Percentiles rank a stretch among this genome's conserved stretches.
phyloP scores from a whole-genome alignment of 2,888 invertebrate genomes.

The Epistrophella euchroma region DNA sequence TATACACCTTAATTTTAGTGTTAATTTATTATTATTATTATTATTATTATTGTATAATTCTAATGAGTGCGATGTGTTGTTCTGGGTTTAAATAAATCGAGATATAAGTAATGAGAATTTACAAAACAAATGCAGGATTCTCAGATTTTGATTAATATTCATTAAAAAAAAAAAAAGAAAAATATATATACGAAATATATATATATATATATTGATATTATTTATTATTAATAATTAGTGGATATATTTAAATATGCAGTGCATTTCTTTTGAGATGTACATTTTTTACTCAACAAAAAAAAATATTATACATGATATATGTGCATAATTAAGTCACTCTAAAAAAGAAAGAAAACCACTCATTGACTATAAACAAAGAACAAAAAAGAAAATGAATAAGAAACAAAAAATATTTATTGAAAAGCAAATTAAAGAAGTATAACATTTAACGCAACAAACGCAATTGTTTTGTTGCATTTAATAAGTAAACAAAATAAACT shows the following conservation, averaged over 20 bases:
- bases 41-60: slow-evolving; percentile 30
- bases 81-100: slow-evolving; percentile 50
- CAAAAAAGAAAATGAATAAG: slow-evolving; percentile 51
- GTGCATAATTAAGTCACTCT: slow-evolving; percentile 73
- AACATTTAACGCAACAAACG: slow-evolving; percentile 45
- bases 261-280: slow-evolving; percentile 78
- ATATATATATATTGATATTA: slow-evolving; percentile 73
- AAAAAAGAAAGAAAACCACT: slow-evolving; percentile 65
- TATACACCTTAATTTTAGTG: slow-evolving; percentile 71
- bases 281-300: slow-evolving; percentile 76
- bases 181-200: slow-evolving; percentile 46
- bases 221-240: slow-evolving; percentile 76
- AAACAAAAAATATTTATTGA: slow-evolving; percentile 73
- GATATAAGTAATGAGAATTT: slow-evolving; percentile 24
- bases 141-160: slow-evolving; percentile 57
- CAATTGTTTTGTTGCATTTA: slow-evolving; percentile 58
- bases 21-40: slow-evolving; percentile 67
- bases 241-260: slow-evolving; percentile 76
- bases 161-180: slow-evolving; percentile 35
- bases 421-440: slow-evolving; percentile 58
- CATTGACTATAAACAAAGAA: slow-evolving; percentile 69
- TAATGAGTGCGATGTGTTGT: slow-evolving; percentile 55
- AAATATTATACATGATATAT: slow-evolving; percentile 71
- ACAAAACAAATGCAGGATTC: slow-evolving; percentile 44
- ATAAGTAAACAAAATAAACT: slow-evolving; percentile 12